Percentiles rank a stretch among this genome's conserved stretches.
Conservation (phyloP, 2,113 vertebrate species). For the Poeciliopsis retropinna region DNA sequence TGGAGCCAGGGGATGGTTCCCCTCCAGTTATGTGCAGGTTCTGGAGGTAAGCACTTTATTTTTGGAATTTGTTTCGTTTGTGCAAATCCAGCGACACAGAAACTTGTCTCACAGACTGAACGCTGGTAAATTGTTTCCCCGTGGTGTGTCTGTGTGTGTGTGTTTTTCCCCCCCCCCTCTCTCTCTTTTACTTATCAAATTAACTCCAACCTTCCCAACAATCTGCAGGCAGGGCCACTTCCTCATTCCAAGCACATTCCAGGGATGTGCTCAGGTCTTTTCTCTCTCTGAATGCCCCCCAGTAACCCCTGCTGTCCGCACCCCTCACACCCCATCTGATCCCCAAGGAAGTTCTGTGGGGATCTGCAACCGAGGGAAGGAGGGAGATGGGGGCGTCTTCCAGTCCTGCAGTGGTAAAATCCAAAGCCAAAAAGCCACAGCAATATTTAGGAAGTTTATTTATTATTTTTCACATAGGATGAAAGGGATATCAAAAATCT, state of each 20-base stretch:
- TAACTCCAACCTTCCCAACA: slow-evolving; percentile 25
- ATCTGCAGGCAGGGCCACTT: slow-evolving; percentile 44
- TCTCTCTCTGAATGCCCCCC: not conserved
- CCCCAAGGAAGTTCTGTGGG: not conserved
- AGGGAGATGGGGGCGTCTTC: no score
- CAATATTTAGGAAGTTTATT: no score
- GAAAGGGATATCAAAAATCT: no score
- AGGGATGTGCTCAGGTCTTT: slow-evolving; percentile 46
- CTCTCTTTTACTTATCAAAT: slow-evolving; percentile 29
- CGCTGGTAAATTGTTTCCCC: slow-evolving; percentile 33
- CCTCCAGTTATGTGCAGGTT: slow-evolving; percentile 93
- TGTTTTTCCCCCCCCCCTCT: not conserved
- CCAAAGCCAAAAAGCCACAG: no score
- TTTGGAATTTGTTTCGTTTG: not conserved
- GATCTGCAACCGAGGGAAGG: no score
- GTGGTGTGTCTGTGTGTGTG: no score
- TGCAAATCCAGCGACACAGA: not conserved
- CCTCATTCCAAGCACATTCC: slow-evolving; percentile 77
- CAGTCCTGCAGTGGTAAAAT: no score
- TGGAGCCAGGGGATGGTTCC: slow-evolving; percentile 92
- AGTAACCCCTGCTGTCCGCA: not conserved
- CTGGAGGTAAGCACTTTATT: slow-evolving; percentile 87
- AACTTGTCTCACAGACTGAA: slow-evolving; percentile 28
- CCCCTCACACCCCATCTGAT: not conserved
- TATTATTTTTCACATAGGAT: no score